Evolutionary conservation across 2,797 vertebrate genomes (phyloP).

Genomic region (Gadopsis marmoratus): DNA sequence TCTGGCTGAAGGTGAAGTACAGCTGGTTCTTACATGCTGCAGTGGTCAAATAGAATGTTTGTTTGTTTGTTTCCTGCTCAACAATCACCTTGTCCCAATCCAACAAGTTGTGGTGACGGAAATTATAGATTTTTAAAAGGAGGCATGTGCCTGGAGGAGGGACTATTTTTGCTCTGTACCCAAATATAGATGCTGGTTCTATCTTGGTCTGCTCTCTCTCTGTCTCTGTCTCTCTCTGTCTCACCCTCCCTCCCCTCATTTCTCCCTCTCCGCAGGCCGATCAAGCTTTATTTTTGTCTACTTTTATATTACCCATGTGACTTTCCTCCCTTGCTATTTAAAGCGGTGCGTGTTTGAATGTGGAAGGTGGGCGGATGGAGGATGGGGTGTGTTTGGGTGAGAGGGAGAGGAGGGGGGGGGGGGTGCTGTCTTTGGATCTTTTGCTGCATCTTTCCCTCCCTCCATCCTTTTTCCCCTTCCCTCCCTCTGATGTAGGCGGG

Average conservation of each 20-base stretch:
- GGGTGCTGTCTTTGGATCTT: conserved; percentile 62
- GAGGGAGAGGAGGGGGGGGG: neutral
- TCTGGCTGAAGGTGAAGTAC: neutral
- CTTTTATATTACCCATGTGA: conserved; percentile 78
- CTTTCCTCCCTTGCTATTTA: conserved; percentile 76
- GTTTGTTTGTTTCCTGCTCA: conserved; percentile 21
- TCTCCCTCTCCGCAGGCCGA: conserved; percentile 38
- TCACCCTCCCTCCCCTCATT: conserved; percentile 24
- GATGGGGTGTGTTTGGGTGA: conserved; percentile 40
- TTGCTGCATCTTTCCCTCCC: conserved; percentile 68
- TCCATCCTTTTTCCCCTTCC: neutral
- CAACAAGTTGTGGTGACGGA: conserved; percentile 28
- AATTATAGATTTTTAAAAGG: conserved; percentile 58
- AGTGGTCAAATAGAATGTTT: neutral
- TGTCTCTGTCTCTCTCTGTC: conserved; percentile 4
- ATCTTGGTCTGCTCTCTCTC: conserved; percentile 64
- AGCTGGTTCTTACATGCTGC: conserved; percentile 21
- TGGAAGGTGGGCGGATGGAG: conserved; percentile 52
- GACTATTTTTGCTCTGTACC: conserved; percentile 64
- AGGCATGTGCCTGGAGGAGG: conserved; percentile 32
- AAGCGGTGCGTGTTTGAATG: conserved; percentile 62
- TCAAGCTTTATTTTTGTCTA: conserved; percentile 72
- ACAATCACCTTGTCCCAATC: conserved; percentile 30
- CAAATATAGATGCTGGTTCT: conserved; percentile 70
- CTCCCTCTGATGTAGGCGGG: conserved; percentile 50